Base-by-base conservation (phyloP, 2,797 vertebrate genomes). In the Peromyscus nudipes region DNA sequence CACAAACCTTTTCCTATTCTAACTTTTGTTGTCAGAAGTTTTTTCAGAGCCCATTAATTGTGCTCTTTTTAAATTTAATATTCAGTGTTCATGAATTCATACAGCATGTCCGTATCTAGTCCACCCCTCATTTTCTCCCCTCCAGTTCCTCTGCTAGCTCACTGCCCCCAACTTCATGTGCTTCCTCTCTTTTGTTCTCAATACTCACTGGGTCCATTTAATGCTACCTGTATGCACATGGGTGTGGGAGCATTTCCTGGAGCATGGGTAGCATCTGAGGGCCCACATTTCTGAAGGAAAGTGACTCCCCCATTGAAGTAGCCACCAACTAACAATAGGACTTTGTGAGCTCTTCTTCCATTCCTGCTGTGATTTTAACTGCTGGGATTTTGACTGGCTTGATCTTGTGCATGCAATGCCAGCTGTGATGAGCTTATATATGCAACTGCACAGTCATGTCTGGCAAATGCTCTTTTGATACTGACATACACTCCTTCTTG, bases 1-100 rank as follows among this genome's bases (percentile, higher is more conserved):
- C 21, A 91, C 25, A 69, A 93, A 91, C 6, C 60, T 25, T 67
- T 93, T 93, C 86, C 16, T 95, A 16, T 67, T 94, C 80, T 91
- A 95, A 88, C 9, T n/a, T 21, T 73, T 85, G 46, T 46, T 71
- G 6, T 69, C 31, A 27, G 60, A 27, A 88, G 16, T 62, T 92
- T 94, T 89, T 49, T 64, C 5, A 13, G 87, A 92, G 27, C 12
- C 57, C 9, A 49, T 85, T 79, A 60, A 6, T 25, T 89, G 67
- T 89, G 12, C 89, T 94, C 43, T 49, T 52, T 73, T 19, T 52
- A 4, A 49, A 31, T 34, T 49, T 31, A 52, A 31, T 49, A 77
- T 17, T 77, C 4, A 52, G 4, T 4, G 29, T 17, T 77, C 16
- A 2, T 77, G 7, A 29, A 49, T 77, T 14, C 43, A 77, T 77